Conservation (phyloP, 2,113 vertebrate genomes). For the Silurus meridionalis region DNA sequence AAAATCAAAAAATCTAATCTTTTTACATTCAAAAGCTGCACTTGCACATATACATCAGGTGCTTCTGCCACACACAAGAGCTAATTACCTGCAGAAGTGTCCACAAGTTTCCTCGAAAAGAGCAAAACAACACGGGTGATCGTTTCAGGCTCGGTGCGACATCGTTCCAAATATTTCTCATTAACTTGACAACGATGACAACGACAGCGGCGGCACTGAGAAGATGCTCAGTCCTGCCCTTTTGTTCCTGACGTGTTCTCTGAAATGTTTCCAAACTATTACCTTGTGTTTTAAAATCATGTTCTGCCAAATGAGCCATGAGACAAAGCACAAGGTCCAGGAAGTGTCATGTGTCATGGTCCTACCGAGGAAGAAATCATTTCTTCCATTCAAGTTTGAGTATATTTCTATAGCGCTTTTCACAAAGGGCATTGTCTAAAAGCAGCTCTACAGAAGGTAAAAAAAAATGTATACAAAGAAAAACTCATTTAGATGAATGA, state of each 20-base stretch:
- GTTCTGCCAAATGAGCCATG: not conserved
- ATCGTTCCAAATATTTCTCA: not conserved
- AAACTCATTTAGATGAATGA: no score
- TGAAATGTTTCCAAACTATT: not conserved
- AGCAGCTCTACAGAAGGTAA: no score
- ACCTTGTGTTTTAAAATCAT: not conserved
- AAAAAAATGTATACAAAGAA: no score
- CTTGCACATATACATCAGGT: not conserved
- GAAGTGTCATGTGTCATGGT: not conserved
- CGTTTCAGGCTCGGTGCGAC: not conserved
- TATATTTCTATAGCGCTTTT: no score
- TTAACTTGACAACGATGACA: not conserved
- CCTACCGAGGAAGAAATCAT: not conserved
- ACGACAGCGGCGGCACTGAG: not conserved
- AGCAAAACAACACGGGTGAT: not conserved
- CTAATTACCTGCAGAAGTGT: not conserved
- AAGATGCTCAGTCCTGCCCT: not conserved
- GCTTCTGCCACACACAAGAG: not conserved
- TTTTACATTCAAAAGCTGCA: not conserved
- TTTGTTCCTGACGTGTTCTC: not conserved
- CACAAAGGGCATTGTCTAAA: no score
- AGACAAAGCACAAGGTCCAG: not conserved
- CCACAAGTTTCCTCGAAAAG: not conserved
- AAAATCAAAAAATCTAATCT: not conserved
- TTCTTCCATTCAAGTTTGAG: not conserved